A percentile compares a stretch with the other conserved stretches of the same genome.
Conservation (phyloP, 2,797 vertebrate species). For the Diplodus puntazzo region DNA sequence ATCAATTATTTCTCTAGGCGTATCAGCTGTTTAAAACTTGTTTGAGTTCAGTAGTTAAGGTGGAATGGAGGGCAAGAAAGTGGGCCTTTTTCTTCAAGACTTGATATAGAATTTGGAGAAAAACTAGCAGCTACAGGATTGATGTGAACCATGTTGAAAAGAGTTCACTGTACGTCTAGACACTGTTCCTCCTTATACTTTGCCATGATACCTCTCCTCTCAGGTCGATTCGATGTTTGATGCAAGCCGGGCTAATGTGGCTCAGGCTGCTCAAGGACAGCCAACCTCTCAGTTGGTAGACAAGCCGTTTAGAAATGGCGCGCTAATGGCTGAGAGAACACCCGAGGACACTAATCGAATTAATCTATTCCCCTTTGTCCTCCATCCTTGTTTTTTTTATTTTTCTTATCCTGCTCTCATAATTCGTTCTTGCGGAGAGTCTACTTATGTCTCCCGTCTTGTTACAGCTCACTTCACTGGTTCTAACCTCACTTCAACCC, state of each 20-base stretch:
- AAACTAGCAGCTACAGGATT: not conserved
- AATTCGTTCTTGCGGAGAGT: constrained; percentile 2
- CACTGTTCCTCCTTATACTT: not conserved
- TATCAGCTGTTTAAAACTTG: constrained; percentile 3
- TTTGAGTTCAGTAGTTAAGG: not conserved
- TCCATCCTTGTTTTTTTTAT: constrained; percentile 11
- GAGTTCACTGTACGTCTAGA: not conserved
- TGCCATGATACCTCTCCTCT: constrained; percentile 21
- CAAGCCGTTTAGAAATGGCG: not conserved
- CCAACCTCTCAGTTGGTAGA: not conserved
- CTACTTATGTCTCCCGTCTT: not conserved
- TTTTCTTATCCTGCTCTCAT: constrained; percentile 4
- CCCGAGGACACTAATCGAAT: constrained; percentile 31
- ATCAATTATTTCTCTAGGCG: constrained; percentile 4
- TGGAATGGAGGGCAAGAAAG: not conserved
- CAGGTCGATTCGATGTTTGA: constrained; percentile 33
- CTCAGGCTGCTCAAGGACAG: constrained; percentile 35
- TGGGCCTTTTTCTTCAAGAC: accelerated
- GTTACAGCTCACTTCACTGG: not conserved
- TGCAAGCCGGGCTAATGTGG: constrained; percentile 15
- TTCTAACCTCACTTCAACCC: constrained; percentile 8
- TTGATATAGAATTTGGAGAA: constrained; percentile 1
- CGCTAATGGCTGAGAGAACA: constrained; percentile 24
- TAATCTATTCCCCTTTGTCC: not conserved
- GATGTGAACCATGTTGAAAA: not conserved